phyloP scores from a whole-genome alignment of 2,888 invertebrate species.

The Choristoneura rosaceana region DNA sequence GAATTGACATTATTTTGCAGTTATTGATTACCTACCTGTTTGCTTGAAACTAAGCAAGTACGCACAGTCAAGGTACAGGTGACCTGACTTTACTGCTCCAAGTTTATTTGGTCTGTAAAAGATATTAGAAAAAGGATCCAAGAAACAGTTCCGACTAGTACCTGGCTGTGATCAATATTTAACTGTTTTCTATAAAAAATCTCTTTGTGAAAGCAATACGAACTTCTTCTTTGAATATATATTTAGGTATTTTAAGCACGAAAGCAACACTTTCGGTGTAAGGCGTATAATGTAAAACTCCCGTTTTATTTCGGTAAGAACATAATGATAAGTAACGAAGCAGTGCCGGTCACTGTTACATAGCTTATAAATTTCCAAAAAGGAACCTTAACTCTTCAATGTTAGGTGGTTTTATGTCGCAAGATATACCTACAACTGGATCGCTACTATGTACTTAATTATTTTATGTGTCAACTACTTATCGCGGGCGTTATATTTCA shows the following conservation, averaged over 20 bases:
- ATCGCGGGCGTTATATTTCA: constrained; percentile 63
- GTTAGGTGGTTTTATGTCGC: background rate
- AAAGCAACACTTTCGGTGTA: too few relatives aligned
- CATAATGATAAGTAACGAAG: background rate
- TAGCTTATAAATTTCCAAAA: background rate
- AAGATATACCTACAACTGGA: constrained; percentile 42
- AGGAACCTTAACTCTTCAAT: background rate
- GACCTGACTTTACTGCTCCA: background rate
- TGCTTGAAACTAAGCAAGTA: background rate
- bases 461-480: constrained; percentile 64
- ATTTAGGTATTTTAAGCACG: too few relatives aligned
- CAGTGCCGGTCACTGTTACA: background rate
- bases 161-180: too few relatives aligned
- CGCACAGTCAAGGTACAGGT: background rate
- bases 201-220: background rate
- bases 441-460: constrained; percentile 54
- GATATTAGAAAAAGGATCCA: background rate
- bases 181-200: background rate
- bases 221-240: too few relatives aligned
- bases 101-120: background rate
- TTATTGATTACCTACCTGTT: constrained; percentile 37
- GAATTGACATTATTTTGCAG: constrained; percentile 49
- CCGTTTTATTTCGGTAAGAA: background rate
- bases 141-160: background rate
- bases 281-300: too few relatives aligned